phyloP scores from a whole-genome alignment of 2,113 vertebrate species.

The Naja naja region DNA sequence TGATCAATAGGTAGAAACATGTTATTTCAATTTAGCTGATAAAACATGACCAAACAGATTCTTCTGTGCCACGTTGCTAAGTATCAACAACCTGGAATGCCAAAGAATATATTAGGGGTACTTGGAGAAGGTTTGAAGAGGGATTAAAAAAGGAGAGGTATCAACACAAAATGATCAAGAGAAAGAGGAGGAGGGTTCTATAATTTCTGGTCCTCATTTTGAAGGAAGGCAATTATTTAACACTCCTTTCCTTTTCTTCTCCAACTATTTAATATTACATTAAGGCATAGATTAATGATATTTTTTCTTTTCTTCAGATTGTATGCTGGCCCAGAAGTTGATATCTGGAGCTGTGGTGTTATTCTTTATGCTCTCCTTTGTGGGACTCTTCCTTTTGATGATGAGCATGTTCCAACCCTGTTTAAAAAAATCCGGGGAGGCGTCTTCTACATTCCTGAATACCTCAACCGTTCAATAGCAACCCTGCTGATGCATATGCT shows the following conservation, averaged over 20 bases:
- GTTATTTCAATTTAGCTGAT: not conserved
- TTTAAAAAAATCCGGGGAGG: slow-evolving; percentile 99
- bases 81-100: not conserved
- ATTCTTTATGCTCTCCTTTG: slow-evolving; percentile 96
- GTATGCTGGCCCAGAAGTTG: slow-evolving; percentile 96
- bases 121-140: not conserved
- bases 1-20: too few species aligned
- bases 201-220: not conserved
- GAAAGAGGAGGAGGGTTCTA: not conserved
- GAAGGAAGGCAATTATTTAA: not conserved
- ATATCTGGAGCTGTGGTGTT: slow-evolving; percentile 98
- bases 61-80: not conserved
- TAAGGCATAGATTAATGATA: not conserved
- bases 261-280: not conserved
- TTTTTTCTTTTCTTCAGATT: slow-evolving; percentile 68
- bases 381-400: slow-evolving; percentile 94
- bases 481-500: slow-evolving; percentile 95
- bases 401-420: slow-evolving; percentile 93
- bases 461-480: slow-evolving; percentile 90
- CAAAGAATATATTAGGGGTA: not conserved
- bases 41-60: not conserved
- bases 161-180: not conserved
- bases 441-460: slow-evolving; percentile 97
- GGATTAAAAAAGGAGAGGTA: not conserved
- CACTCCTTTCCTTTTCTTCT: not conserved